Base-by-base conservation (phyloP, 2,113 vertebrate genomes). In the Psammodynastes pulverulentus region DNA sequence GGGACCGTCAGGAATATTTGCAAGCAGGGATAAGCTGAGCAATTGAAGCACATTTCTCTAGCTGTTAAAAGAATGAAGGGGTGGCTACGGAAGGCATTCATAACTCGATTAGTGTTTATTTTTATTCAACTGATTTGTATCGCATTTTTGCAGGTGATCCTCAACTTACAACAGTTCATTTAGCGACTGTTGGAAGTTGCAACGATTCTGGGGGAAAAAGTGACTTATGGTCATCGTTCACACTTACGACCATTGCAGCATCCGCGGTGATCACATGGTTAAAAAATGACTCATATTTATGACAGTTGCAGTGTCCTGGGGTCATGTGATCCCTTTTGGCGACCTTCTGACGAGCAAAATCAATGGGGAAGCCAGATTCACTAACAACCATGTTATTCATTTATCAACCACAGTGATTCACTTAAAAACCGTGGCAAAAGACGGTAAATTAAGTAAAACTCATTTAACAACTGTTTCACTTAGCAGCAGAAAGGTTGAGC, bases 191-290 rank as follows among this genome's bases (percentile, higher is more conserved):
- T 62, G 9, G 3, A 62, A 12, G 26, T 62, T 62, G 26, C 26
- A 1, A 62, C 10, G 0, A 29, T 62, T 29, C 58, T 62, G 26
- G 0, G 0, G 0, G 1, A 9, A 5, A 12, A 13, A 24, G 21
- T 3, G 26, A 62, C 10, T 62, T 62, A n/a, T n/a, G 26, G 3
- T 3, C 1, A 1, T 4, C 8, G 3, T 62, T 62, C 26, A 62
- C 26, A 29, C 26, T 62, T 62, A 29, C 1, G 4, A 29, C 56
- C 9, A 62, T 29, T 29, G 58, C 9, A 29, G 23, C 56, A 58
- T 58, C 56, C 24, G 1, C 10, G 24, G 9, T 4, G 9, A 7
- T 58, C 56, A 58, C 3, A 0, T 12, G 56, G 12, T 58, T 9
- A 4, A 58, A 12, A 58, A 62, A 26, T 58, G 56, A 58, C 9